phyloP scores from a whole-genome alignment of 2,113 vertebrate species.

The Pontoporia blainvillei region DNA sequence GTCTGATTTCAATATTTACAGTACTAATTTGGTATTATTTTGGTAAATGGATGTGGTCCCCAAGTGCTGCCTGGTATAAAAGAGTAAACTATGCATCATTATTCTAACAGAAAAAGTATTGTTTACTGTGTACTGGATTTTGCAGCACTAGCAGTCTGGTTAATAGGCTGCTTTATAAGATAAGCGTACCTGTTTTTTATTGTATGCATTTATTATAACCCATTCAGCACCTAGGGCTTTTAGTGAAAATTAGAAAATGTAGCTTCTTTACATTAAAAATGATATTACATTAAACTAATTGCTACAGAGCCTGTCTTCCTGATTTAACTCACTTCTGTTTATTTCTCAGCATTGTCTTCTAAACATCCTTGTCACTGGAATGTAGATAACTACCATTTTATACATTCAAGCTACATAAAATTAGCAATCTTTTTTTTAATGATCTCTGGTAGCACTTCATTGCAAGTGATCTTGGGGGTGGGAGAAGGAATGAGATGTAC shows the following conservation, averaged over 20 bases:
- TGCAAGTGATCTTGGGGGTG: constrained; percentile 62
- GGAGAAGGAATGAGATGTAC: constrained; percentile 54
- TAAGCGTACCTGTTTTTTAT: constrained; percentile 83
- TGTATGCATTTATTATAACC: constrained; percentile 82
- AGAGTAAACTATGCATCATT: constrained; percentile 82
- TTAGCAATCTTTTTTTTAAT: constrained; percentile 80
- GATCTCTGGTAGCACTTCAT: constrained; percentile 74
- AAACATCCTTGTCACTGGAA: constrained; percentile 68
- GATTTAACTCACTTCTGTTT: constrained; percentile 76
- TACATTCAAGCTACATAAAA: constrained; percentile 78
- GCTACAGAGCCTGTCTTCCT: constrained; percentile 55
- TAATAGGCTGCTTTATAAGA: constrained; percentile 84
- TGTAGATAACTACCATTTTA: constrained; percentile 74
- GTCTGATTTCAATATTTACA: constrained; percentile 94
- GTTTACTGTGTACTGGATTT: constrained; percentile 79
- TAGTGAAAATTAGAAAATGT: constrained; percentile 78
- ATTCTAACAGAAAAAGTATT: constrained; percentile 83
- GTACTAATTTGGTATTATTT: constrained; percentile 94
- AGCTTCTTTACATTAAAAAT: constrained; percentile 80
- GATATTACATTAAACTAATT: constrained; percentile 78
- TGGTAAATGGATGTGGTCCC: constrained; percentile 86
- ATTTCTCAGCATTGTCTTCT: constrained; percentile 76
- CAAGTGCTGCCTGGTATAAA: constrained; percentile 78
- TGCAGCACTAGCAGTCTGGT: constrained; percentile 82
- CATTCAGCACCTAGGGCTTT: constrained; percentile 75